Evolutionary conservation across 2,888 invertebrate genomes (phyloP).

Genomic region (Agriopis aurantiaria): DNA sequence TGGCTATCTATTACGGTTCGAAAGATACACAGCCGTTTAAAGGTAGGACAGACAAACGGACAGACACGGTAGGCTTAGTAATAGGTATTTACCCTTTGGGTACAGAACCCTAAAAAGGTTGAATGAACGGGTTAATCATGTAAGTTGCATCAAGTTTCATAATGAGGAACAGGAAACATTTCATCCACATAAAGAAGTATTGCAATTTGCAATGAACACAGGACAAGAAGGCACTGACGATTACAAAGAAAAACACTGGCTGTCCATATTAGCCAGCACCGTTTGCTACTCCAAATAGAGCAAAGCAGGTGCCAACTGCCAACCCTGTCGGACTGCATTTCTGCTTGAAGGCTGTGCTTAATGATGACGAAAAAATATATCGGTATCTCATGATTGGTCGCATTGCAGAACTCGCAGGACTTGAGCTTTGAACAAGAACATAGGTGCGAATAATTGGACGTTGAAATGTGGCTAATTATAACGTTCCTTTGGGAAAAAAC

Average conservation of each 20-base stretch:
- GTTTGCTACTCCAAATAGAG: constrained; percentile 43
- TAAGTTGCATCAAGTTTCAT: not conserved
- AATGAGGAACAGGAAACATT: not conserved
- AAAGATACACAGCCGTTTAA: too few relatives aligned
- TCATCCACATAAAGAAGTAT: not conserved
- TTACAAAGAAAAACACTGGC: constrained; percentile 35
- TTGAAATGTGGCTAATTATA: not conserved
- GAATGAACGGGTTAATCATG: not conserved
- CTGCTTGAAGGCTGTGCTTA: constrained; percentile 21
- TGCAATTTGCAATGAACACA: constrained; percentile 26
- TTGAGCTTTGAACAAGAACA: not conserved
- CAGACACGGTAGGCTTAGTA: too few relatives aligned
- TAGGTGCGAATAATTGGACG: not conserved
- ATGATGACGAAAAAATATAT: constrained; percentile 2
- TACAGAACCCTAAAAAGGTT: too few relatives aligned
- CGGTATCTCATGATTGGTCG: not conserved
- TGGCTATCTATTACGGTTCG: too few relatives aligned
- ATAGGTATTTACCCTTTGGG: too few relatives aligned
- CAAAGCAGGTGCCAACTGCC: constrained; percentile 43
- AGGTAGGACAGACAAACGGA: too few relatives aligned
- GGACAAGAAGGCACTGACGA: constrained; percentile 27
- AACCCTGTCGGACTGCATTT: constrained; percentile 37
- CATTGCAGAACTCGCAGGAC: not conserved
- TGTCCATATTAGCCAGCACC: constrained; percentile 39
- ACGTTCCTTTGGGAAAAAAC: too few relatives aligned